Evolutionary conservation across 2,888 invertebrate species (phyloP), one percentile per base, ranked within the genome.

Genomic region (Galerucella nymphaeae): DNA sequence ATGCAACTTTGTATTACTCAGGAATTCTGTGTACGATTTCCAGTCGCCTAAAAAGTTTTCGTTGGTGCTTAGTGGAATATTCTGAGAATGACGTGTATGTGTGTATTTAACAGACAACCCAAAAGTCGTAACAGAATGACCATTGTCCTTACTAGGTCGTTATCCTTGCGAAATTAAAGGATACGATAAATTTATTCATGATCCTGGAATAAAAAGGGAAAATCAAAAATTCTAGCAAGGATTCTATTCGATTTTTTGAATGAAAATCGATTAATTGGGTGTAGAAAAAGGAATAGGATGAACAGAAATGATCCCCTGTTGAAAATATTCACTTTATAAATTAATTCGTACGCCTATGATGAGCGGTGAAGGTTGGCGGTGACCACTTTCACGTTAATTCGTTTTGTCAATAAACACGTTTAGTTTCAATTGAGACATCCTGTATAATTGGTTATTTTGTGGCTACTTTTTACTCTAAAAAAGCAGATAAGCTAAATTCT

Each of bases 101-200:
- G 16, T 59, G 61, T 62, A 62, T 62, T 62, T 42, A 62, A 62
- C 61, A 42, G 61, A 62, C 61, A 41, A 1, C 11, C 42, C 11
- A 42, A 42, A 62, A 62, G 61, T 62, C 42, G 18, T 62, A 42
- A 62, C 16, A 11, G 41, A 42, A 62, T 42, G 18, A 42, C 61
- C 61, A 18, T 62, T 23, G 23, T 23, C 61, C 42, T 1, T 3
- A 42, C 61, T 16, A 18, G 42, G 61, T 62, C 41, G 42, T 62
- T 62, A 62, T 62, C 61, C 42, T 45, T 10, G 18, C 42, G 13
- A 42, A 61, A 18, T 41, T n/a, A 16, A n/a, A 3, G 38, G 14
- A n/a, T n/a, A 61, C 30, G 14, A 50, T 16, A 10, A 38, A 61
- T 61, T 61, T 38, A 61, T 61, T 61, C 41, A 61, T 41, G 61